Percentiles rank a stretch among this genome's conserved stretches.
Conservation (phyloP, 2,113 vertebrate genomes). For the Cavia porcellus region DNA sequence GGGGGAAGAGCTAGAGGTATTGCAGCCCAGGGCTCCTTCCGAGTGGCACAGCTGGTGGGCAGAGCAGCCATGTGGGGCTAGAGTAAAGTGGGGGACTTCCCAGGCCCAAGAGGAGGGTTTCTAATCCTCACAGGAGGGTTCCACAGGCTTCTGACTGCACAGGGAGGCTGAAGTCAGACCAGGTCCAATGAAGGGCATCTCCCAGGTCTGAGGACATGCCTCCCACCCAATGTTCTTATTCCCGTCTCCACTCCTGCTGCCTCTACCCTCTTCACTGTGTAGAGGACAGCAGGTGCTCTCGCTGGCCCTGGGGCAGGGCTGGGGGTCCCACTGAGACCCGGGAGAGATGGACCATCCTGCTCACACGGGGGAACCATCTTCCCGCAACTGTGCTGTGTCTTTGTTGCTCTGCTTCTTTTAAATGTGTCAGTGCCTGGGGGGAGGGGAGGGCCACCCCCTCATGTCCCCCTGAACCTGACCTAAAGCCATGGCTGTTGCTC, state of each 20-base stretch:
- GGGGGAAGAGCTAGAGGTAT: not conserved
- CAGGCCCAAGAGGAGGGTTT: not conserved
- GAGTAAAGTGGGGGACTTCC: too few relatives aligned
- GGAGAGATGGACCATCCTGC: constrained; percentile 73
- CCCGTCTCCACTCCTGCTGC: rapidly evolving
- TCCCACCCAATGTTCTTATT: rapidly evolving
- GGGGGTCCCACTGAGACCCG: not conserved
- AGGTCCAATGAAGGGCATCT: not conserved
- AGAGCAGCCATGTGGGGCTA: not conserved
- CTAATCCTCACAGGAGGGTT: not conserved
- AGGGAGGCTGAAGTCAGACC: not conserved
- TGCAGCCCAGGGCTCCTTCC: not conserved
- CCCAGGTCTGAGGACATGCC: not conserved
- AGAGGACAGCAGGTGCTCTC: not conserved
- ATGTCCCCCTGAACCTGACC: constrained; percentile 80
- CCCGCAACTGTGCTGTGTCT: constrained; percentile 75
- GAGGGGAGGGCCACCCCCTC: constrained; percentile 57
- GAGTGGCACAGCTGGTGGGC: not conserved
- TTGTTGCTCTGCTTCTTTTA: constrained; percentile 82
- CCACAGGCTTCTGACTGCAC: not conserved
- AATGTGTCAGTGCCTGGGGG: constrained; percentile 84
- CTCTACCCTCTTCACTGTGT: not conserved
- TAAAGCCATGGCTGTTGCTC: constrained; percentile 85
- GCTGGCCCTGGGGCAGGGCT: not conserved
- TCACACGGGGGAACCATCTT: not conserved